phyloP scores from a whole-genome alignment of 2,113 vertebrate species.

The Myiopsitta monachus region DNA sequence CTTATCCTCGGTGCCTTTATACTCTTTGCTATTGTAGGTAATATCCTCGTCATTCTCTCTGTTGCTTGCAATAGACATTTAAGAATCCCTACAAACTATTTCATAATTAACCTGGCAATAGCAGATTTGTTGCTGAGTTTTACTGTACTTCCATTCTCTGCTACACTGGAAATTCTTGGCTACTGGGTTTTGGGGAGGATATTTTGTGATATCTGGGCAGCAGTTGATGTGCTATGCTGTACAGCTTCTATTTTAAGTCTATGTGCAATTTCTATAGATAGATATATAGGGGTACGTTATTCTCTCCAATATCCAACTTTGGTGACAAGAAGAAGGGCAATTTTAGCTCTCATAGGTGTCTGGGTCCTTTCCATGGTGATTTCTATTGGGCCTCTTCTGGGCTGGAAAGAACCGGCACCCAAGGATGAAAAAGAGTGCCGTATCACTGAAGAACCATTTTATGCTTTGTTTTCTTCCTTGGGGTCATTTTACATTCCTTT shows the following conservation, averaged over 20 bases:
- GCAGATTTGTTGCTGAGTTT: slow-evolving; percentile 93
- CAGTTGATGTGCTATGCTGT: slow-evolving; percentile 95
- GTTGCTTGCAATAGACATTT: slow-evolving; percentile 96
- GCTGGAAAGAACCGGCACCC: slow-evolving; percentile 93
- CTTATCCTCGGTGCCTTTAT: slow-evolving; percentile 93
- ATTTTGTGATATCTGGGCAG: slow-evolving; percentile 97
- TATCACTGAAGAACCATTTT: slow-evolving; percentile 95
- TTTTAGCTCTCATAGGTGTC: slow-evolving; percentile 88
- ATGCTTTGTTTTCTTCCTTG: slow-evolving; percentile 94
- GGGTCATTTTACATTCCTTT: slow-evolving; percentile 97
- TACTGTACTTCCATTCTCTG: slow-evolving; percentile 93
- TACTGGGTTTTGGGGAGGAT: slow-evolving; percentile 93
- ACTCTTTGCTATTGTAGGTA: slow-evolving; percentile 91
- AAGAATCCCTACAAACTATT: slow-evolving; percentile 95
- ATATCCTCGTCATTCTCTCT: slow-evolving; percentile 94
- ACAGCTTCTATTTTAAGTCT: slow-evolving; percentile 96
- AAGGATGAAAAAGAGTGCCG: slow-evolving; percentile 86
- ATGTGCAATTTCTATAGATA: slow-evolving; percentile 96
- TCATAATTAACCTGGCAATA: slow-evolving; percentile 95
- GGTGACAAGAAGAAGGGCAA: slow-evolving; percentile 89
- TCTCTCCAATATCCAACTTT: slow-evolving; percentile 91
- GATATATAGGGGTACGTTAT: slow-evolving; percentile 93
- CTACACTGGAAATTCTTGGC: slow-evolving; percentile 87
- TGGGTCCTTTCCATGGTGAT: slow-evolving; percentile 93
- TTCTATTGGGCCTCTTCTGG: slow-evolving; percentile 94